Conservation (phyloP, 2,888 invertebrate species). For the Megamerina dolium region DNA sequence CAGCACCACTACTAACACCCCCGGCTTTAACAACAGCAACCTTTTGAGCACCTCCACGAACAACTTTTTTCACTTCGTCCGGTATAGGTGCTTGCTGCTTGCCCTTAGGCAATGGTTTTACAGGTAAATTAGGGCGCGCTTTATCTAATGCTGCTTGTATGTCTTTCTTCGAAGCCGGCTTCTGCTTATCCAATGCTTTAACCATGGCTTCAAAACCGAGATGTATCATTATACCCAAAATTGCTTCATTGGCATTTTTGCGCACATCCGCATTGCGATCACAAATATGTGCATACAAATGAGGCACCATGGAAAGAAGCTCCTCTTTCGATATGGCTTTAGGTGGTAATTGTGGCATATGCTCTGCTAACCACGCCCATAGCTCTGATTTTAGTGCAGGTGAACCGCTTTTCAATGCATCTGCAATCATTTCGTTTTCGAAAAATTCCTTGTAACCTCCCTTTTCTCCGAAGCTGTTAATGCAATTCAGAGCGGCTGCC, state of each 20-base stretch:
- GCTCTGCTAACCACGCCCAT: slow-evolving; percentile 79
- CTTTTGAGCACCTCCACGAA: slow-evolving; percentile 33
- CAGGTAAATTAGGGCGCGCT: slow-evolving; percentile 74
- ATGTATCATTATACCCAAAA: slow-evolving; percentile 89
- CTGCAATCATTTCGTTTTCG: slow-evolving; percentile 81
- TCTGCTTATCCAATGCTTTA: slow-evolving; percentile 48
- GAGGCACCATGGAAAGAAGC: slow-evolving; percentile 67
- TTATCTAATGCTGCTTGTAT: slow-evolving; percentile 80
- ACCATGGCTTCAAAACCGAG: slow-evolving; percentile 61
- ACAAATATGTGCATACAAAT: slow-evolving; percentile 75
- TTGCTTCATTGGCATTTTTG: slow-evolving; percentile 82
- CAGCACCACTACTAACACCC: too few species aligned
- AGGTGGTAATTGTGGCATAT: slow-evolving; percentile 63
- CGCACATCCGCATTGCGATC: slow-evolving; percentile 89
- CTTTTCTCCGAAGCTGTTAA: slow-evolving; percentile 78
- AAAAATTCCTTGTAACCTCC: slow-evolving; percentile 76
- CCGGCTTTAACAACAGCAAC: slow-evolving; percentile 23
- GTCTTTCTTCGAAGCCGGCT: slow-evolving; percentile 69
- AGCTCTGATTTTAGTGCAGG: slow-evolving; percentile 76
- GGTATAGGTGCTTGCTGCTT: slow-evolving; percentile 53
- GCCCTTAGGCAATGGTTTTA: slow-evolving; percentile 67
- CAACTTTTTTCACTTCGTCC: slow-evolving; percentile 51
- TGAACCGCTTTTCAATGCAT: slow-evolving; percentile 79
- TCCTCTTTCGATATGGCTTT: slow-evolving; percentile 79
- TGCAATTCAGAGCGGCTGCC: slow-evolving; percentile 71